phyloP scores from a whole-genome alignment of 2,113 vertebrate genomes.

The Gallinago undulata region DNA sequence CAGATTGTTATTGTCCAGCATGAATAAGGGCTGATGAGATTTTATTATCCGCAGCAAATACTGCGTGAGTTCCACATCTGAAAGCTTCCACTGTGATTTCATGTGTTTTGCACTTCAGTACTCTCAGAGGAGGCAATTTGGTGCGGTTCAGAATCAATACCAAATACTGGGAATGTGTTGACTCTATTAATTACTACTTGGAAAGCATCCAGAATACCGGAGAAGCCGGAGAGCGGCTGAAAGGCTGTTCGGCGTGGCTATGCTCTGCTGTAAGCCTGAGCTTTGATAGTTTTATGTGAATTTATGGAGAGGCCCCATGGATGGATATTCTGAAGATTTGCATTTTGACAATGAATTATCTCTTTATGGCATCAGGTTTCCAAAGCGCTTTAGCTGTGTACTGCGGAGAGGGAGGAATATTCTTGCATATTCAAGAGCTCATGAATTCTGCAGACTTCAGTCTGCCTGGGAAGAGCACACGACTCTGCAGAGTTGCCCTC shows the following conservation, averaged over 20 bases:
- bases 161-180: neutral
- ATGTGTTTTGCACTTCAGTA: neutral
- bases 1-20: neutral
- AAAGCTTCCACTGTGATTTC: neutral
- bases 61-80: neutral
- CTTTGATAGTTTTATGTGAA: neutral
- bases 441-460: neutral
- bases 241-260: rapidly evolving
- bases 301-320: neutral
- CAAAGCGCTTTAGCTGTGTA: neutral
- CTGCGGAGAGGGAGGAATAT: neutral
- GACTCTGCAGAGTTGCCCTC: rapidly evolving
- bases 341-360: neutral
- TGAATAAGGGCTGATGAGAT: conserved; percentile 45
- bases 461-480: neutral
- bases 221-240: neutral
- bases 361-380: neutral
- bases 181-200: conserved; percentile 45
- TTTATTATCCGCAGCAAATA: neutral
- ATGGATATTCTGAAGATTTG: neutral
- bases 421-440: neutral
- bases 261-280: neutral
- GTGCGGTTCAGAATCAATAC: neutral
- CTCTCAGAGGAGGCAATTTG: conserved; percentile 19
- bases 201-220: neutral